Conservation (phyloP, 2,113 vertebrate genomes). For the Dendropsophus ebraccatus region DNA sequence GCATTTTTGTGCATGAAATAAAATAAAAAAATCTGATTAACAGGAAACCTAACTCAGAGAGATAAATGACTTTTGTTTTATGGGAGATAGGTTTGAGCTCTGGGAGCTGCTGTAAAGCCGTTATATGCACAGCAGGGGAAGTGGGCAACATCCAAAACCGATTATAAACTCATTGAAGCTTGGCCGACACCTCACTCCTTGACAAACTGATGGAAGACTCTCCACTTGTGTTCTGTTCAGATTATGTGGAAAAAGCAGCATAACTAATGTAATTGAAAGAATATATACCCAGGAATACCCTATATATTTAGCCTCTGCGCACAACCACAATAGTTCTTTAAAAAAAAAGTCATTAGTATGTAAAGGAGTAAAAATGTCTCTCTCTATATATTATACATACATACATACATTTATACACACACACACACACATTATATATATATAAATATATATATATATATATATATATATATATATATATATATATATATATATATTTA, state of each 20-base stretch:
- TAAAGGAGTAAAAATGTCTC: too few relatives aligned
- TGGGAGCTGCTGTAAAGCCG: constrained; percentile 22
- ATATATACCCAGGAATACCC: too few relatives aligned
- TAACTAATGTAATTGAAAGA: background rate
- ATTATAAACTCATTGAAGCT: constrained; percentile 51
- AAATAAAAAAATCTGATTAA: constrained; percentile 24
- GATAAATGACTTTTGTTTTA: constrained; percentile 39
- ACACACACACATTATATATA: too few relatives aligned
- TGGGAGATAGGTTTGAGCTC: constrained; percentile 29
- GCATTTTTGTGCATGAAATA: background rate
- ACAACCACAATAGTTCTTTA: too few relatives aligned
- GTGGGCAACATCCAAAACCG: constrained; percentile 38
- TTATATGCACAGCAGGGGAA: constrained; percentile 36
- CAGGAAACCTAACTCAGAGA: constrained; percentile 23
- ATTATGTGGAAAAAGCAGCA: background rate
- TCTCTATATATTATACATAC: too few relatives aligned
- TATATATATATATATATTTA: too few relatives aligned
- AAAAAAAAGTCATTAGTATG: too few relatives aligned
- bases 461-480: too few relatives aligned
- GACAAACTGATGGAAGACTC: constrained; percentile 35
- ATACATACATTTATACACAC: too few relatives aligned
- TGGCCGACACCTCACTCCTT: constrained; percentile 37
- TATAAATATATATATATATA: too few relatives aligned
- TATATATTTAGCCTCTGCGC: too few relatives aligned
- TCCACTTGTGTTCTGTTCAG: constrained; percentile 3